A percentile compares a stretch with the other conserved stretches of the same genome.
phyloP scores from a whole-genome alignment of 2,113 vertebrate species.

The Pogona vitticeps region DNA sequence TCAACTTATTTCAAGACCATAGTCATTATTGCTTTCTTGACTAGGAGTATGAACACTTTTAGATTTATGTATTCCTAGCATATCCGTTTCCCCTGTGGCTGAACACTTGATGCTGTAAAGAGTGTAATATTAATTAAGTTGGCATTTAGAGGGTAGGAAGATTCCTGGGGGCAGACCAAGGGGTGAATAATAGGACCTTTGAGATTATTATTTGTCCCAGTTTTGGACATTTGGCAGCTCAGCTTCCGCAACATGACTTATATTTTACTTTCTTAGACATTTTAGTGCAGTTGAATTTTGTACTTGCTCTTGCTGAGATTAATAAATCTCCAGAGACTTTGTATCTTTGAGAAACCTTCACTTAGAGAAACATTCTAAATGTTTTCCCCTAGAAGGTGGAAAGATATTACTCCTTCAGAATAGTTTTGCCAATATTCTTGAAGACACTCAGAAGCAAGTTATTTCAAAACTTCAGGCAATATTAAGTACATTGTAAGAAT shows the following conservation, averaged over 20 bases:
- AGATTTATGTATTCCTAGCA: neutral
- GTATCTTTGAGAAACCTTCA: neutral
- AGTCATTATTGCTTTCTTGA: neutral
- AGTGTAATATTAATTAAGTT: neutral
- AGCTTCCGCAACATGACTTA: rapidly evolving
- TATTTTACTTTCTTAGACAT: neutral
- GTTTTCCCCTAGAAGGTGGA: neutral
- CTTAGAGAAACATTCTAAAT: neutral
- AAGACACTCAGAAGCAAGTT: neutral
- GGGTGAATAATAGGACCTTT: neutral
- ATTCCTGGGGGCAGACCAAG: neutral
- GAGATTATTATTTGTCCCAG: neutral
- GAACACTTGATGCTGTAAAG: rapidly evolving
- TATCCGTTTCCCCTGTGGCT: neutral
- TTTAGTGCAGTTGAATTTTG: neutral
- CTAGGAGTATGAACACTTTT: rapidly evolving
- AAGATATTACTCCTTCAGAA: neutral
- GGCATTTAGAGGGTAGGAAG: neutral
- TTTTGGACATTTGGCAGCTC: neutral
- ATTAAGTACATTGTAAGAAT: neutral
- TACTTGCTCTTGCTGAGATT: neutral
- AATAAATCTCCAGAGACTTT: neutral
- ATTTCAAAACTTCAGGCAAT: neutral
- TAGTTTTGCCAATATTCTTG: neutral
- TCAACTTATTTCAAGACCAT: rapidly evolving